These are phyloP conservation scores for Eutolmus rufibarbis DNA, from an alignment of 2,888 invertebrate genomes.

Conservation along the genomic window DNA sequence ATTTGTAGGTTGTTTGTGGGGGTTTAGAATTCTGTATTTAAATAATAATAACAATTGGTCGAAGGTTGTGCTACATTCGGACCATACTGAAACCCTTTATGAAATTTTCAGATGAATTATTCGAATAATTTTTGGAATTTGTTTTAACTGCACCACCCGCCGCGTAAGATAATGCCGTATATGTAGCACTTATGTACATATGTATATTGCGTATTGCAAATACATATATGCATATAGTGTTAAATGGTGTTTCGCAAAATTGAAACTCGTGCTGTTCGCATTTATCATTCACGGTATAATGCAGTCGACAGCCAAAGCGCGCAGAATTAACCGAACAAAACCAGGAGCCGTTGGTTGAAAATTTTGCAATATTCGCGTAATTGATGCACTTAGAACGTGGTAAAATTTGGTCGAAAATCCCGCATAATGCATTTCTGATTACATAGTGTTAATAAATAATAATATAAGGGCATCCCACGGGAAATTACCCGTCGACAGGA, in stretches of 20 bases:
- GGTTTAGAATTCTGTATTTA: not conserved
- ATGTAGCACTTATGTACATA: no score
- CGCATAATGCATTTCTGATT: not conserved
- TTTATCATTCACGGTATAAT: not conserved
- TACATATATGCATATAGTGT: not conserved
- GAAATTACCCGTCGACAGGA: not conserved
- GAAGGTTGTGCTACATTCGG: not conserved
- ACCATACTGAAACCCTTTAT: no score
- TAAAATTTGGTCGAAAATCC: not conserved
- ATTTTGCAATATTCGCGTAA: not conserved
- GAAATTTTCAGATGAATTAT: not conserved
- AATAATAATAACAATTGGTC: not conserved
- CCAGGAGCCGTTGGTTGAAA: not conserved
- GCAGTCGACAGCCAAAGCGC: not conserved
- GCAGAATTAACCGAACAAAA: not conserved
- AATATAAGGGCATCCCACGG: not conserved
- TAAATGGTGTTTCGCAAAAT: not conserved
- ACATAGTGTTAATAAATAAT: not conserved
- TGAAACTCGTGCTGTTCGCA: not conserved
- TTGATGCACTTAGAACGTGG: conserved; percentile 4
- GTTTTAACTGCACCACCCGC: not conserved
- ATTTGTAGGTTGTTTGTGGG: no score
- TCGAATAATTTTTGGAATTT: not conserved
- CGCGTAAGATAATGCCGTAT: no score
- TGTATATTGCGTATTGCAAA: not conserved